Conservation (phyloP, 1,140 invertebrate species). For the Ceratina australensis region DNA sequence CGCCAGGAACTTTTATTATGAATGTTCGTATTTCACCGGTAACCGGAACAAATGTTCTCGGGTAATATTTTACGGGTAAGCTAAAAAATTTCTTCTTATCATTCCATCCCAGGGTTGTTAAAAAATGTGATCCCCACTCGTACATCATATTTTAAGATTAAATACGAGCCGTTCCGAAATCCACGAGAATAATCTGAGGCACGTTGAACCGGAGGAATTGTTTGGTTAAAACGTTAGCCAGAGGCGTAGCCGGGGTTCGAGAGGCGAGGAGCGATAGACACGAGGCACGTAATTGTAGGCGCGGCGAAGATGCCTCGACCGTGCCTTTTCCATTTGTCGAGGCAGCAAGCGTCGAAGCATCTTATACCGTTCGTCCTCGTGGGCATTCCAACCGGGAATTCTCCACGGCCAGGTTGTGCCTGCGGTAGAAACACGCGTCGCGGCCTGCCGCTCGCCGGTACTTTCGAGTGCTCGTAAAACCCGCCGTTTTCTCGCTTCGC, state of each 20-base stretch:
- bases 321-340: slow-evolving; percentile 66
- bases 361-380: slow-evolving; percentile 73
- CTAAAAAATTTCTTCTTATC: slow-evolving; percentile 15
- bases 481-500: slow-evolving; percentile 49
- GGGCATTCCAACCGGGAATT: slow-evolving; percentile 75
- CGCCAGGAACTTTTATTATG: slow-evolving; percentile 12
- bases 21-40: slow-evolving; percentile 7
- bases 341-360: slow-evolving; percentile 69
- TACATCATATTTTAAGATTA: too few relatives aligned
- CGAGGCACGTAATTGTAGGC: slow-evolving; percentile 57
- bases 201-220: neutral
- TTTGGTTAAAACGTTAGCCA: neutral
- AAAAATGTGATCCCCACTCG: too few relatives aligned
- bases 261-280: slow-evolving; percentile 38
- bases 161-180: too few relatives aligned
- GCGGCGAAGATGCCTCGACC: slow-evolving; percentile 64
- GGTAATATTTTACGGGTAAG: slow-evolving; percentile 1
- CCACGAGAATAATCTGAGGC: neutral
- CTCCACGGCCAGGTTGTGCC: slow-evolving; percentile 71
- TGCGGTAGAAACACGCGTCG: slow-evolving; percentile 64
- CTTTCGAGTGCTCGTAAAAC: slow-evolving; percentile 61
- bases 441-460: slow-evolving; percentile 57
- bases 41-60: slow-evolving; percentile 3
- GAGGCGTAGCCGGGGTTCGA: slow-evolving; percentile 25
- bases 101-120: neutral